phyloP scores from a whole-genome alignment of 2,888 invertebrate species.

The Agrilus biguttatus region DNA sequence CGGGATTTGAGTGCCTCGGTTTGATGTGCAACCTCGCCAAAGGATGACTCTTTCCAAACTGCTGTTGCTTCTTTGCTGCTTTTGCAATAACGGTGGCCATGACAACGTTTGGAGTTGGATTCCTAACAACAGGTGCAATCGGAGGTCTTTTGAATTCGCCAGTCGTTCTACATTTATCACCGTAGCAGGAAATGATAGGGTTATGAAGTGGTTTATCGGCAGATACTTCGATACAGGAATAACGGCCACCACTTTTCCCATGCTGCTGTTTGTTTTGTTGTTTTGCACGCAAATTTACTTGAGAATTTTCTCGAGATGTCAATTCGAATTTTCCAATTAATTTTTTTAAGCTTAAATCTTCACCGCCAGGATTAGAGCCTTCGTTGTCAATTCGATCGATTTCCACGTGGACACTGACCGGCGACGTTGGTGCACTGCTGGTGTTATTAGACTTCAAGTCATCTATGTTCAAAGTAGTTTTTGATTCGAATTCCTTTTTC shows the following conservation, averaged over 20 bases:
- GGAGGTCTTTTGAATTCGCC: conserved; percentile 28
- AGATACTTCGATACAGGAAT: conserved; percentile 27
- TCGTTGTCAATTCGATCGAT: conserved; percentile 16
- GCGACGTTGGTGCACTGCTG: conserved; percentile 46
- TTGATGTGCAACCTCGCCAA: conserved; percentile 73
- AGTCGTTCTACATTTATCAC: conserved; percentile 12
- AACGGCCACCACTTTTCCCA: conserved; percentile 15
- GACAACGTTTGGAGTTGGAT: conserved; percentile 34
- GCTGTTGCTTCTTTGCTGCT: conserved; percentile 63
- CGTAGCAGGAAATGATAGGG: conserved; percentile 19
- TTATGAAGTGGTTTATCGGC: conserved; percentile 18
- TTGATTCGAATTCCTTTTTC: conserved; percentile 80
- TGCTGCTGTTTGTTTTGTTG: conserved; percentile 8
- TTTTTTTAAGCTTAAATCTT: conserved; percentile 58
- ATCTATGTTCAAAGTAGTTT: conserved; percentile 28
- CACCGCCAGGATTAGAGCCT: conserved; percentile 22
- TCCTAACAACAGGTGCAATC: conserved; percentile 27
- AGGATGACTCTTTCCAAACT: conserved; percentile 87
- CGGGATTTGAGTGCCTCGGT: conserved; percentile 64
- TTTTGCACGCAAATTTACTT: conserved; percentile 17
- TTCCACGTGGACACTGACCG: conserved; percentile 41
- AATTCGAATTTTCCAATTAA: conserved; percentile 62
- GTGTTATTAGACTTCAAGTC: conserved; percentile 21
- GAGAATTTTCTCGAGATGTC: conserved; percentile 19
- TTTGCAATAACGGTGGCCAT: conserved; percentile 55